These are phyloP conservation scores for Cassiopea andromeda DNA, from an alignment of 30 jellyfish, hydroid and myxozoan species.

Conservation along the genomic window DNA sequence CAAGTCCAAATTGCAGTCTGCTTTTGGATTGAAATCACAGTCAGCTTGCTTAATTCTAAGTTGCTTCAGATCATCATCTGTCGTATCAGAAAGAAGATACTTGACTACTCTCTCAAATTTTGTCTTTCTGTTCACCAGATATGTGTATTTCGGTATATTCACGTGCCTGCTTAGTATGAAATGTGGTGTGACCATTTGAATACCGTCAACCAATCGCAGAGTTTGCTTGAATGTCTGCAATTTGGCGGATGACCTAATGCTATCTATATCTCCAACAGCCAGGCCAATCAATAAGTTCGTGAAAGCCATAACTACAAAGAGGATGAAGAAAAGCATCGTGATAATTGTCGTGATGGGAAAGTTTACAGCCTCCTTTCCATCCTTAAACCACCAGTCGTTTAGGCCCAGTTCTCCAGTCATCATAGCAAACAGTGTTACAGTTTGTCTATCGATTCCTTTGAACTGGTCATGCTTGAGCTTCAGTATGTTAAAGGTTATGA, in stretches of 20 bases:
- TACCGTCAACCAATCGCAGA: constrained; percentile 7
- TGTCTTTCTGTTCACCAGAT: constrained; percentile 13
- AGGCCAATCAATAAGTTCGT: constrained; percentile 26
- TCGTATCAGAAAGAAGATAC: background rate
- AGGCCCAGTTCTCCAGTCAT: constrained; percentile 23
- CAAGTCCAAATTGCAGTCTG: too few species aligned
- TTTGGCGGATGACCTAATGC: constrained; percentile 17
- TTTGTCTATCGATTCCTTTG: background rate
- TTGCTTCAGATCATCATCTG: constrained; percentile 18
- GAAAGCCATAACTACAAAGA: constrained; percentile 5
- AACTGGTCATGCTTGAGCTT: background rate
- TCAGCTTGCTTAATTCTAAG: constrained; percentile 11
- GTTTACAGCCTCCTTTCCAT: background rate
- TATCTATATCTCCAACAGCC: constrained; percentile 32
- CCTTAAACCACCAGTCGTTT: background rate
- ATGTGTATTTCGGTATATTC: background rate
- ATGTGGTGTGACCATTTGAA: background rate
- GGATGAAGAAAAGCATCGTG: background rate
- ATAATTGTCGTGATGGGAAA: background rate
- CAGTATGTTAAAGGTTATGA: background rate
- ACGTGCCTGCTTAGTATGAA: background rate
- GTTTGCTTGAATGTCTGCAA: constrained; percentile 3
- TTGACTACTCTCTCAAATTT: background rate
- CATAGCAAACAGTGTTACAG: background rate
- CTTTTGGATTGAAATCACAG: background rate